Conservation (phyloP, 2,888 invertebrate genomes). For the Ichneumoninae sp. region DNA sequence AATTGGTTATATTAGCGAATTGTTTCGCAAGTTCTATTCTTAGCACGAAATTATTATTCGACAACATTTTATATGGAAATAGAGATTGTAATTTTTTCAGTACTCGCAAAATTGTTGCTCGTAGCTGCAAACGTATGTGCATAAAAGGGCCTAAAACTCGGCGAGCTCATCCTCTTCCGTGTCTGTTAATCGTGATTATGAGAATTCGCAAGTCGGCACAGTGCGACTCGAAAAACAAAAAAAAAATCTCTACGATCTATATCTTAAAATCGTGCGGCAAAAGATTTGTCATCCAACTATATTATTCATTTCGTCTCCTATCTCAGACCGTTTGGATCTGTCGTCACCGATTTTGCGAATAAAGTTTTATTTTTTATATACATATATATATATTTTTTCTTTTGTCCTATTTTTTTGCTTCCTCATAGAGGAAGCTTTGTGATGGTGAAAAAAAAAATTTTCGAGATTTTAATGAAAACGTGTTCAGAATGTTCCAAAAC, state of each 20-base stretch:
- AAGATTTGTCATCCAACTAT: slow-evolving; percentile 43
- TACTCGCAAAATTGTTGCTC: slow-evolving; percentile 38
- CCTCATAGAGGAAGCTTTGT: too few species aligned
- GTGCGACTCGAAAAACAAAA: slow-evolving; percentile 43
- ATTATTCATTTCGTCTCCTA: slow-evolving; percentile 43
- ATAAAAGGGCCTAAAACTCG: slow-evolving; percentile 67
- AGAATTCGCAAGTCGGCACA: slow-evolving; percentile 48
- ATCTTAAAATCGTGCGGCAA: slow-evolving; percentile 46
- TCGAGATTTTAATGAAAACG: too few species aligned
- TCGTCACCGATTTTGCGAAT: slow-evolving; percentile 37
- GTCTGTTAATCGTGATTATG: slow-evolving; percentile 42
- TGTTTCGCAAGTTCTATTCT: slow-evolving; percentile 3
- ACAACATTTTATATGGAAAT: background rate
- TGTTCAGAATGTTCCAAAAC: too few species aligned
- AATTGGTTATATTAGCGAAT: slow-evolving; percentile 3
- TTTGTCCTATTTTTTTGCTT: too few species aligned
- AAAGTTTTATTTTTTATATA: slow-evolving; percentile 34
- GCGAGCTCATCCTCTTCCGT: slow-evolving; percentile 55
- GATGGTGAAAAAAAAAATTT: too few species aligned
- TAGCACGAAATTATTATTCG: slow-evolving; percentile 24
- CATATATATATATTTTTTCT: slow-evolving; percentile 15
- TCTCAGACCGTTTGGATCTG: slow-evolving; percentile 30
- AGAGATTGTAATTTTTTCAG: slow-evolving; percentile 25
- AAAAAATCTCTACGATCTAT: slow-evolving; percentile 57
- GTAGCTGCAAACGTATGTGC: slow-evolving; percentile 50